A percentile compares a stretch with the other conserved stretches of the same genome.
phyloP scores from a whole-genome alignment of 2,888 invertebrate species.

The Meganola albula region DNA sequence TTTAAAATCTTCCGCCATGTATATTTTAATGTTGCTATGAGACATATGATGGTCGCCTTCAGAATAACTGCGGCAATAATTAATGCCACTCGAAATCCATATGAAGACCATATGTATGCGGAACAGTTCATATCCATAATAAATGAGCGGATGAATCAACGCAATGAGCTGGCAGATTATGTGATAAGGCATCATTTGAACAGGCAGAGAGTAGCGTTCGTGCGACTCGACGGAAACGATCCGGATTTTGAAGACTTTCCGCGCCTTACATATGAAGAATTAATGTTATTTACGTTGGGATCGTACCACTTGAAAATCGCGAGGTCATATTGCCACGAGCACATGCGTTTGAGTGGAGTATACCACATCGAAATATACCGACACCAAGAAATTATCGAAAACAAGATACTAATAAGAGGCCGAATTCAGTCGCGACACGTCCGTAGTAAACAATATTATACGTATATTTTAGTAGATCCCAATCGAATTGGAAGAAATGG shows the following conservation, averaged over 20 bases:
- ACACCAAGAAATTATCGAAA: slow-evolving; percentile 4
- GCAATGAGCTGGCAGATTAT: background rate
- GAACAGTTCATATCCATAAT: background rate
- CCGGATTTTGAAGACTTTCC: background rate
- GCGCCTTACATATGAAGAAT: background rate
- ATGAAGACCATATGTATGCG: background rate
- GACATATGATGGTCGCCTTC: slow-evolving; percentile 1
- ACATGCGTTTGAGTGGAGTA: slow-evolving; percentile 7
- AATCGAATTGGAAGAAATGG: background rate
- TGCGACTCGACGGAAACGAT: background rate
- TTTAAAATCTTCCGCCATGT: slow-evolving; percentile 4
- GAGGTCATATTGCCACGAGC: slow-evolving; percentile 7
- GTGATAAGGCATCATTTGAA: background rate
- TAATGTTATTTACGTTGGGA: background rate
- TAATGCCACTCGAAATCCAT: background rate
- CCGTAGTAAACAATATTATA: slow-evolving; percentile 2
- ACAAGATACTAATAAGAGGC: slow-evolving; percentile 3
- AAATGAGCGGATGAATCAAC: background rate
- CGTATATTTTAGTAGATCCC: slow-evolving; percentile 2
- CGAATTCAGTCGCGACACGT: slow-evolving; percentile 4
- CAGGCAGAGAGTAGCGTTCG: background rate
- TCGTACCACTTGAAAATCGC: slow-evolving; percentile 11
- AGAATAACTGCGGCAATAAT: background rate
- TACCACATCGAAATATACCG: slow-evolving; percentile 8
- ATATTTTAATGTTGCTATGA: slow-evolving; percentile 2